Conservation (phyloP, 2,113 vertebrate species). For the Tonatia bakeri region DNA sequence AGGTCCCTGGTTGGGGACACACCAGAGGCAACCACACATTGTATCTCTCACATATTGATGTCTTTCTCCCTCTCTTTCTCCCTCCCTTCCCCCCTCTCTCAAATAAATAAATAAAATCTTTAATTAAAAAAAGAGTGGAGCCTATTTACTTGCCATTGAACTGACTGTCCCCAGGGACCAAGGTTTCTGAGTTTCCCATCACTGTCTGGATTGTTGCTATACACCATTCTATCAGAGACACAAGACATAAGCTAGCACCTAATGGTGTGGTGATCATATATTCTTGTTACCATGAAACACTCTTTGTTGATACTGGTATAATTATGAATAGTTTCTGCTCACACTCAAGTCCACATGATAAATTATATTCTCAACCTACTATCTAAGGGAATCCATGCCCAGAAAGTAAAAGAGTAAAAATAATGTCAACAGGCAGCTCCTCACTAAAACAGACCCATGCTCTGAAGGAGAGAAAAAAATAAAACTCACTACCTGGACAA, state of each 20-base stretch:
- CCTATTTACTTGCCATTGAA: neutral
- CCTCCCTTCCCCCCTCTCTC: too few relatives aligned
- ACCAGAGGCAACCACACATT: too few relatives aligned
- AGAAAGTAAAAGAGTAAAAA: constrained; percentile 1
- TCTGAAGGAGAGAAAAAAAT: neutral
- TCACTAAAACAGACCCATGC: neutral
- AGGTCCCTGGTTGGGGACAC: too few relatives aligned
- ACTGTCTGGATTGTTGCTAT: neutral
- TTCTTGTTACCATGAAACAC: neutral
- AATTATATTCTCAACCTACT: neutral
- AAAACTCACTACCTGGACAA: neutral
- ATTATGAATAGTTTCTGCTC: neutral
- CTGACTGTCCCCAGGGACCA: neutral
- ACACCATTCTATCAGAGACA: neutral
- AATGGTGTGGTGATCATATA: neutral
- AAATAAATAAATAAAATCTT: too few relatives aligned
- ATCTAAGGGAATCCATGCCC: neutral
- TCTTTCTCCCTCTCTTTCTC: too few relatives aligned
- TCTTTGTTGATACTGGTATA: neutral
- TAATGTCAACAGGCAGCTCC: neutral
- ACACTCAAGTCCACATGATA: neutral
- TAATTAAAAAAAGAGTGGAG: neutral
- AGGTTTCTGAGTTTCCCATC: constrained; percentile 10
- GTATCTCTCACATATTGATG: too few relatives aligned
- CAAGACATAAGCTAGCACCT: neutral